Evolutionary conservation across 2,113 vertebrate species (phyloP), one percentile per base, ranked within the genome.

Genomic region (Urocynchramus pylzowi): DNA sequence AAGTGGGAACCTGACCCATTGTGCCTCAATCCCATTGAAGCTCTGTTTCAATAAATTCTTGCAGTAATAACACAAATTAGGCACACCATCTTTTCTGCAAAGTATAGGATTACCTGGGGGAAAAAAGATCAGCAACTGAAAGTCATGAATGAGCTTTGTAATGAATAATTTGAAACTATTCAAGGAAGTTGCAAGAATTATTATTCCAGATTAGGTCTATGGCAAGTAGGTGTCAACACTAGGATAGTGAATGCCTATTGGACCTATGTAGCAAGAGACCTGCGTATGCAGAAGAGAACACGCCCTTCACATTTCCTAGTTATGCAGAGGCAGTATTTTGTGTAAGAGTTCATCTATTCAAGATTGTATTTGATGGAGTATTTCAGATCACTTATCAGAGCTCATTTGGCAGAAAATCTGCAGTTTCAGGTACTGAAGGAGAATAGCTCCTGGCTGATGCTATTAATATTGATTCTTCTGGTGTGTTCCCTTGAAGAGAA

Each of bases 31-130:
- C 76, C 89, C 83, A 60, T 91, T 92, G 89, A 93, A 83, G 41
- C 39, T 44, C 22, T 3, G 24, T 95, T 69, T 94, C 76, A 85
- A 85, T 95, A 91, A 95, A 97, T 91, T 89, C 63, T 83, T 92
- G 45, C n/a, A 77, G 54, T 90, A 89, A 91, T 84, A 90, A 68
- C 82, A 88, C 52, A 84, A 94, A 85, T 92, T 53, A 86, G 39
- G 19, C 57, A 92, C 49, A 57, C 17, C 53, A 69, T 79, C 56
- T 95, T 88, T 92, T 91, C 70, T 84, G 39, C n/a, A 83, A 92
- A 78, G 27, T n/a, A n/a, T 41, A 75, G 42, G 87, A 68, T 90
- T 93, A 91, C 65, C 35, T 67, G 53, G 41, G 30, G 8, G 9
- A 18, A 54, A 64, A 81, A 31, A 76, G 57, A 82, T 31, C 33